A percentile compares a stretch with the other conserved stretches of the same genome.
Conservation (phyloP, 2,797 vertebrate species). For the Myotis vivesi region DNA sequence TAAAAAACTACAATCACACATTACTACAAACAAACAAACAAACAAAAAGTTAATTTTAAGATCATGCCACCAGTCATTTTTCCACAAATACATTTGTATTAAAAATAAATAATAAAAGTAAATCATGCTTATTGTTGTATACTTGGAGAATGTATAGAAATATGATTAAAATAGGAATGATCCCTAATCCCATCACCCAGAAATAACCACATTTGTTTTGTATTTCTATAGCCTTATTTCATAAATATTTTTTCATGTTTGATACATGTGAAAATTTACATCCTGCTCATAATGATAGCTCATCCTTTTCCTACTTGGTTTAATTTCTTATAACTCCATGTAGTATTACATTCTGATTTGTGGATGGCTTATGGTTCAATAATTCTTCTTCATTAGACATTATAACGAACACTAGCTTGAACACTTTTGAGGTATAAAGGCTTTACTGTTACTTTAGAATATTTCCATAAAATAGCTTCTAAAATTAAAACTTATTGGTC, state of each 20-base stretch:
- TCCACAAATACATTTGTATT: background rate
- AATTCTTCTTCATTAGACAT: background rate
- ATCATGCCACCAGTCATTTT: background rate
- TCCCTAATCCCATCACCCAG: background rate
- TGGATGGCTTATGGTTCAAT: background rate
- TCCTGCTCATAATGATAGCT: background rate
- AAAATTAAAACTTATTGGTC: background rate
- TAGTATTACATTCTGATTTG: background rate
- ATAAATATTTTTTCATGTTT: background rate
- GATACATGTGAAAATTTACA: background rate
- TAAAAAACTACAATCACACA: background rate
- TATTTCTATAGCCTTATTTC: background rate
- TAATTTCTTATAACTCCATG: background rate
- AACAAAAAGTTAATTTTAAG: slow-evolving; percentile 2
- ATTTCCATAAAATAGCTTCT: background rate
- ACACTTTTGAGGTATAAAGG: background rate
- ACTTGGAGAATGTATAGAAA: background rate
- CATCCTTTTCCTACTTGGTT: background rate
- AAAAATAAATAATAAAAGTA: slow-evolving; percentile 8
- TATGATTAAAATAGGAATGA: background rate
- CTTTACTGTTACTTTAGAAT: background rate
- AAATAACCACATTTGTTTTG: background rate
- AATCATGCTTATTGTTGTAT: background rate
- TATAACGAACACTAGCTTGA: background rate
- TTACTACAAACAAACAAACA: background rate